A percentile compares a stretch with the other conserved stretches of the same genome.
These are phyloP conservation scores for Mya arenaria DNA, from an alignment of 1,140 invertebrate species.

Conservation along the genomic window DNA sequence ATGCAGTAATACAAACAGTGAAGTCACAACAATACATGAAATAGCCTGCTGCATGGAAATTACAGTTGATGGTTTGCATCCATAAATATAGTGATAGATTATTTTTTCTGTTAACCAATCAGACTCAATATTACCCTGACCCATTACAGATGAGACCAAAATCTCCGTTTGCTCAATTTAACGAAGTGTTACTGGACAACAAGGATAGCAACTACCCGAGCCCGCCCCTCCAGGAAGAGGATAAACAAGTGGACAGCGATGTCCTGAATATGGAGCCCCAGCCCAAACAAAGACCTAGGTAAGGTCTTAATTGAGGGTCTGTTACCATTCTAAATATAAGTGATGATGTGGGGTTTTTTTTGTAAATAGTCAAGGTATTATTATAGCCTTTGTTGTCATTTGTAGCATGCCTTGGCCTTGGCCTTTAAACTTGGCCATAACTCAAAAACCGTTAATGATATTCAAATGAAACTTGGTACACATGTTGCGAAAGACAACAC, in stretches of 20 bases:
- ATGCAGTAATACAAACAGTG: no score
- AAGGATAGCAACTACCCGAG: slow-evolving; percentile 62
- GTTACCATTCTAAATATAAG: neutral
- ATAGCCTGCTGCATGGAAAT: no score
- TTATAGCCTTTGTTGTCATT: no score
- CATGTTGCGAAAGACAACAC: no score
- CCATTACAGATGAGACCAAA: slow-evolving; percentile 56
- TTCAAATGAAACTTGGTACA: no score
- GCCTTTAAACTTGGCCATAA: no score
- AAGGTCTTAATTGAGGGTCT: slow-evolving; percentile 17
- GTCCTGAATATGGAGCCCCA: slow-evolving; percentile 75
- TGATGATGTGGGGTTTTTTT: no score
- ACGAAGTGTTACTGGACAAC: slow-evolving; percentile 69
- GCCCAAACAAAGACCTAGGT: slow-evolving; percentile 71
- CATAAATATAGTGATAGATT: neutral
- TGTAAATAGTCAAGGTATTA: no score
- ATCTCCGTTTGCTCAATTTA: slow-evolving; percentile 72
- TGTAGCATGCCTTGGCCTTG: no score
- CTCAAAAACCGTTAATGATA: no score
- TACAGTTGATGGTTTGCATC: neutral
- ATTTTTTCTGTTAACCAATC: neutral
- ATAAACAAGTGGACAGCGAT: slow-evolving; percentile 68
- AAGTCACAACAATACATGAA: no score
- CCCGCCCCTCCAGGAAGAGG: slow-evolving; percentile 49
- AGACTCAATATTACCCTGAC: neutral